Base-by-base conservation (phyloP, 2,113 vertebrate species). In the Anoplopoma fimbria region DNA sequence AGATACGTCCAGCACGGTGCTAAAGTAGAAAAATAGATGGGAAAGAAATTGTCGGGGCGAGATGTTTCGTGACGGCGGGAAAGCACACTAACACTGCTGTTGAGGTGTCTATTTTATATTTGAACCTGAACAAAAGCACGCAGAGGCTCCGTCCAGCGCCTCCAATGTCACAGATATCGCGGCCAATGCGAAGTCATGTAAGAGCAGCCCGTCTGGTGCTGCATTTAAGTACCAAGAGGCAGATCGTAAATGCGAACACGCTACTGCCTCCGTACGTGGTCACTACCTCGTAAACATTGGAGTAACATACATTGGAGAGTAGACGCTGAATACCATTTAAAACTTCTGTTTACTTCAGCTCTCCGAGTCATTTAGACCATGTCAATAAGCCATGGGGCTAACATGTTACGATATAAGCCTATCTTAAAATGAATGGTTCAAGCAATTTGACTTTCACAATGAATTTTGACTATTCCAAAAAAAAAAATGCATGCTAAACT, bases 1-100 rank as follows among this genome's bases (percentile, higher is more conserved):
- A 91, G 93, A 89, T 90, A 87, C 83, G 93, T 88, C 91, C 93
- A 92, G 89, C 93, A 90, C 87, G 84, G 91, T 83, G 91, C 51
- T 88, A 74, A 81, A 81, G 87, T 83, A 83, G 74, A 84, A 87
- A 85, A 63, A 75, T 25, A 49, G 77, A 61, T 69, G 45, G 49
- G 68, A 64, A 79, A 72, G 63, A 84, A 74, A 19, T 34, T 57
- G 53, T 25, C 25, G 53, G 25, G 25, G n/a, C 1, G 6, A 14
- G 49, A 1, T 29, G 21, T 42, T 38, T 42, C 25, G 29, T 21
- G 13, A 3, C 2, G 6, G 8, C n/a, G 58, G 21, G 71, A 64
- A n/a, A n/a, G 47, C 42, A 74, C 42, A 3, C 27, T 42, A 53
- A 33, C 6, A 53, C 58, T 51, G 3, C 29, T 53, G 63, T 38